These are phyloP conservation scores for Leucoraja ocellata DNA, from an alignment of 2,797 vertebrate genomes.

Conservation along the genomic window DNA sequence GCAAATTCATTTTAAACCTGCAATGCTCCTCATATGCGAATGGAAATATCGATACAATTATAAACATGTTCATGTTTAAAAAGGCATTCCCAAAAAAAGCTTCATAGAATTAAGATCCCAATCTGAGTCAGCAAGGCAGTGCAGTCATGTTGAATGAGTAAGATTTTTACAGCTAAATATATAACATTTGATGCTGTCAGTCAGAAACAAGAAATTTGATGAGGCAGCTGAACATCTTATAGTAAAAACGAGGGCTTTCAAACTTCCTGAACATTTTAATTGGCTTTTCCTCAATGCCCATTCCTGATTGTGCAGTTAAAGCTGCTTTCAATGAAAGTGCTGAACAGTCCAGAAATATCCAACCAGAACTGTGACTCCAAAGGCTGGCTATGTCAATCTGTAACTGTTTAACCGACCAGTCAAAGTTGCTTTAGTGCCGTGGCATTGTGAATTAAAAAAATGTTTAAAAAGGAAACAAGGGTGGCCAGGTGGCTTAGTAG, in stretches of 20 bases:
- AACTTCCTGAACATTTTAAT: constrained; percentile 9
- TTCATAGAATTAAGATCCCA: neutral
- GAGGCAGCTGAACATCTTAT: neutral
- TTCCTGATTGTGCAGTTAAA: neutral
- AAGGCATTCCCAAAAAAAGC: neutral
- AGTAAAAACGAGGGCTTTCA: neutral
- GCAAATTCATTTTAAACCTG: neutral
- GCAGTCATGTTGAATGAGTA: neutral
- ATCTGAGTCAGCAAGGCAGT: neutral
- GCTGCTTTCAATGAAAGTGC: constrained; percentile 22
- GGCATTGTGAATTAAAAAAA: neutral
- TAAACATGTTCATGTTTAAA: constrained; percentile 20
- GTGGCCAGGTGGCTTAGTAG: neutral
- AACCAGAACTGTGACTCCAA: neutral
- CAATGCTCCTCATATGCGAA: neutral
- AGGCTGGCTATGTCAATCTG: neutral
- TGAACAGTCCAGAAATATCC: neutral
- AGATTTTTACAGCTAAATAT: neutral
- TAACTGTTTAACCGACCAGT: neutral
- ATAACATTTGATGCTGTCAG: too few relatives aligned
- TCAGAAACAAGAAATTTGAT: neutral
- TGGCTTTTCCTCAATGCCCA: constrained; percentile 24
- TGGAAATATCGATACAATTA: neutral
- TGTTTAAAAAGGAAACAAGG: neutral
- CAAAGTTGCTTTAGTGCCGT: neutral